phyloP scores from a whole-genome alignment of 2,113 vertebrate species.

The Vombatus ursinus region DNA sequence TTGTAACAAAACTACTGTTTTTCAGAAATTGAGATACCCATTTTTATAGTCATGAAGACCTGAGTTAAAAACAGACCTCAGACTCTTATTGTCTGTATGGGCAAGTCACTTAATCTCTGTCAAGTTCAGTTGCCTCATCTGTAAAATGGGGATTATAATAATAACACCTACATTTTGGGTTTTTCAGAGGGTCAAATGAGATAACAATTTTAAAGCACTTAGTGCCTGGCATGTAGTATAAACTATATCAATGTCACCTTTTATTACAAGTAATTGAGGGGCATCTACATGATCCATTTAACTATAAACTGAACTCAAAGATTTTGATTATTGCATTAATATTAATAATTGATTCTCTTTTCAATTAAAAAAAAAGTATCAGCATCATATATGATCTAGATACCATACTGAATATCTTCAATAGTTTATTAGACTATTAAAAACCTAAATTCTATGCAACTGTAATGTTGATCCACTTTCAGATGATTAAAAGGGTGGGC shows the following conservation, averaged over 20 bases:
- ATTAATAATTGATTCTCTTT: neutral
- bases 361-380: neutral
- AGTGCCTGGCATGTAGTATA: too few relatives aligned
- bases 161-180: too few relatives aligned
- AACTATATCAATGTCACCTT: neutral
- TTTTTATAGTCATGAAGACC: too few relatives aligned
- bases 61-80: too few relatives aligned
- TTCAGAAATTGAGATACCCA: too few relatives aligned
- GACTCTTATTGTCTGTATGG: too few relatives aligned
- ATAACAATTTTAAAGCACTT: too few relatives aligned
- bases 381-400: neutral
- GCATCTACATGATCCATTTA: neutral
- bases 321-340: slow-evolving; percentile 3
- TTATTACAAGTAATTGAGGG: neutral
- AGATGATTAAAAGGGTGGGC: slow-evolving; percentile 2
- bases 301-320: neutral
- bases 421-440: neutral
- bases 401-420: neutral
- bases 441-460: neutral
- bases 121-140: too few relatives aligned
- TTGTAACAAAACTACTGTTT: neutral
- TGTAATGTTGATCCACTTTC: neutral
- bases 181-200: too few relatives aligned
- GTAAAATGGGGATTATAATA: too few relatives aligned
- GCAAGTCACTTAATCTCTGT: too few relatives aligned